Evolutionary conservation across 2,888 invertebrate genomes (phyloP), one percentile per base, ranked within the genome.

Genomic region (Eristalinus sepulchralis): DNA sequence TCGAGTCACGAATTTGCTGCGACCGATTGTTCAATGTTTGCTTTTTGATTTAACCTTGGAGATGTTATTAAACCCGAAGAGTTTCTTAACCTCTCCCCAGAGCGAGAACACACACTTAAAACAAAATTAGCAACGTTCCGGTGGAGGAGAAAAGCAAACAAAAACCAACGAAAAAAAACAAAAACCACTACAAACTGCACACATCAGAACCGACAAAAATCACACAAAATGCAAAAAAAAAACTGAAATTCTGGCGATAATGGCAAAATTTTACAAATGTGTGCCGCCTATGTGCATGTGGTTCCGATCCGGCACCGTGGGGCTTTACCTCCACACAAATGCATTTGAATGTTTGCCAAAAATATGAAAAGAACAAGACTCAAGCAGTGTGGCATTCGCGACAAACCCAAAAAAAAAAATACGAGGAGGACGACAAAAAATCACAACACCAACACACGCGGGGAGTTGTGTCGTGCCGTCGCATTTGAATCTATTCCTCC

Each of bases 21-120:
- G 47, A 84, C 66, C 72, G 47, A 68, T 77, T 76, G 76, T 81
- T 85, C 73, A 77, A 84, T 81, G 71, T 84, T 81, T 81, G 80
- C 71, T 71, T 81, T 76, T 73, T 66, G 68, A 81, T 78, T 80
- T 85, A 84, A 88, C 88, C 88, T 88, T 88, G 88, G 55, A 81
- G 71, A 90, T 92, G 92, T 92, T 92, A 91, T 91, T 92, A 92
- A 92, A 92, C 92, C 91, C 91, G 91, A 91, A 91, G 92, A 92
- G 92, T 92, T 92, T 92, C 89, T 92, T 92, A 90, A 92, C 92
- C 92, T 91, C 90, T 86, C 64, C 80, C 81, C 76, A 85, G 71
- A 33, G 60, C 77, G 77, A 68, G 77, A 90, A 90, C 24, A 57
- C 22, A 71, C 31, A 55, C 70, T 71, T 57, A 36, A 80, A 85